Conservation (phyloP, 2,113 vertebrate genomes). For the Felis chaus region DNA sequence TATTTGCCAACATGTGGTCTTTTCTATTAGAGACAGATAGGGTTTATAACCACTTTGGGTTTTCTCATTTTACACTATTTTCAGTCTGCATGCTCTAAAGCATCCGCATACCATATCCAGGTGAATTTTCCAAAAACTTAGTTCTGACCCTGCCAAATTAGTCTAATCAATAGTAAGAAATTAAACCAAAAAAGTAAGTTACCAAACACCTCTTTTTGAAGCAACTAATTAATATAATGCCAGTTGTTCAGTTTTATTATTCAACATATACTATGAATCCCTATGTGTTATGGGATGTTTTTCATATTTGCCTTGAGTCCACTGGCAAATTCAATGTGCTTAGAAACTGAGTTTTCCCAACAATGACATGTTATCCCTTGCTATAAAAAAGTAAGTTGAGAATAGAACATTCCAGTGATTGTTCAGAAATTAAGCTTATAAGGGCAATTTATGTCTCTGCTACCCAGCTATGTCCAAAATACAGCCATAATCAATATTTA, state of each 20-base stretch:
- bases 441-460: not conserved
- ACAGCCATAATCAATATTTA: not conserved
- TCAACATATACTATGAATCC: not conserved
- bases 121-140: not conserved
- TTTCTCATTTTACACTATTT: not conserved
- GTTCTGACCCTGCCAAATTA: not conserved
- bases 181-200: not conserved
- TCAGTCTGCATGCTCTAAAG: not conserved
- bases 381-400: not conserved
- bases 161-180: not conserved
- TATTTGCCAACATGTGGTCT: not conserved
- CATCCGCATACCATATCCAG: not conserved
- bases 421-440: not conserved
- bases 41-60: not conserved
- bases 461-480: not conserved
- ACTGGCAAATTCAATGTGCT: not conserved
- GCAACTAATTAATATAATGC: not conserved
- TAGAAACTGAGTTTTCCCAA: not conserved
- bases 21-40: not conserved
- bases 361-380: not conserved
- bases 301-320: not conserved
- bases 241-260: not conserved
- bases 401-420: not conserved
- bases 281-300: not conserved
- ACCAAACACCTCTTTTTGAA: not conserved